Conservation (phyloP, 2,113 vertebrate species). For the Cricetomys ansorgei region DNA sequence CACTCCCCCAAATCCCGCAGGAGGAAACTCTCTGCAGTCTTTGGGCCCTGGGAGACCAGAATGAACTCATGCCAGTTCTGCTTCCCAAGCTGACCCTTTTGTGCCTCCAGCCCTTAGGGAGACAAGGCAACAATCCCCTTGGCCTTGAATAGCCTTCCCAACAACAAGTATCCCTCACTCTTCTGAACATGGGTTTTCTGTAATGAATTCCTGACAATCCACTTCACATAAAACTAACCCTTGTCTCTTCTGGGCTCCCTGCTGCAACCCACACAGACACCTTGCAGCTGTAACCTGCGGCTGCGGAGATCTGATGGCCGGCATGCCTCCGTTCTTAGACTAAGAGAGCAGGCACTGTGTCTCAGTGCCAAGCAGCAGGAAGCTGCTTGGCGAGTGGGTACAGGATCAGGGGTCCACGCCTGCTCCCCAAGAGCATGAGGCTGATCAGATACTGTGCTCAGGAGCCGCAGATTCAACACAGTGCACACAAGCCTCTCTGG, state of each 20-base stretch:
- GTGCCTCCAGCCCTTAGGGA: neutral
- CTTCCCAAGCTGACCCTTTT: neutral
- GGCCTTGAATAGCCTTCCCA: neutral
- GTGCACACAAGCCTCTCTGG: neutral
- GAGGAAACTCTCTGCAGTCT: neutral
- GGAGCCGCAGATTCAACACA: neutral
- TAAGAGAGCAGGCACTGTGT: neutral
- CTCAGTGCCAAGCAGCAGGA: neutral
- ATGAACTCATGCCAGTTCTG: neutral
- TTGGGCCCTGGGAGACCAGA: neutral
- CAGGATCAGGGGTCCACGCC: fast-evolving
- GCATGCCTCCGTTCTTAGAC: neutral
- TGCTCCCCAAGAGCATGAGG: neutral
- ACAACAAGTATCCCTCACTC: neutral
- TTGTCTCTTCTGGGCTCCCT: neutral
- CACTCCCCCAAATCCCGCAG: neutral
- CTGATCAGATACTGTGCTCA: neutral
- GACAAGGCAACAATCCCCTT: neutral
- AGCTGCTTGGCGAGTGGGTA: neutral
- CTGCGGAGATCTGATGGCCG: neutral
- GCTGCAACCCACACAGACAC: neutral
- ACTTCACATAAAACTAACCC: neutral
- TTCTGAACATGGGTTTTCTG: neutral
- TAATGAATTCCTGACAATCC: neutral
- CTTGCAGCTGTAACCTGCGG: neutral